Evolutionary conservation across 1,140 invertebrate species (phyloP), one percentile per base, ranked within the genome.

Genomic region (Elymnias hypermnestra): DNA sequence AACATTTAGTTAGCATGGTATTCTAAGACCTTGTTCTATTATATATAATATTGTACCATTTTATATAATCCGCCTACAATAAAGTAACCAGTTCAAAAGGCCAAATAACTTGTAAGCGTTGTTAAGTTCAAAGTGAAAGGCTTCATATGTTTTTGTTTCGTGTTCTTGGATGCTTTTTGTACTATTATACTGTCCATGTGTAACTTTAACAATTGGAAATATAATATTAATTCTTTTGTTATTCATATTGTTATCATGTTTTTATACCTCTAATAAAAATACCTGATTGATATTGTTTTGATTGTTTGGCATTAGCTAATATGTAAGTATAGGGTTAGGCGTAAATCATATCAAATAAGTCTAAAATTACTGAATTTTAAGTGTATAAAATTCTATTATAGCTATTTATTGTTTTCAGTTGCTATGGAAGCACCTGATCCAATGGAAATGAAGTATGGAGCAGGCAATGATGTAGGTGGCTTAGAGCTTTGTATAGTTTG

Each of bases 401-500:
- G 6, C 1, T 31, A 28, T 18, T 15, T 15, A 31, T 31, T 48
- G 23, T 53, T 28, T 44, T 21, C 26, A 66, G 45, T 25, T 37
- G 49, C 26, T 33, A 78, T 76, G 74, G 70, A 79, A 33, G 59
- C 69, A 15, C 73, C 79, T 43, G 74, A 81, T 21, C 75, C 69
- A 35, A 71, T 84, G 72, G 77, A 81, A 35, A 57, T 82, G 58
- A 84, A 82, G 26, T 82, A 73, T 22, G 70, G 63, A 31, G 50
- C 63, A 7, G 61, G 59, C 5, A 62, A 57, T 42, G 77, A 83
- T 23, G 72, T 82, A 1, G 78, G 87, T 2, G 87, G 86, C 10
- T 72, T 95, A 53, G 96, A 98, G 75, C 88, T 96, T 15, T 98
- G 97, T 78, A 93, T 98, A 28, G 96, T 98, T 1, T 98, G 97